Base-by-base conservation (phyloP, 2,113 vertebrate species). In the Scomber scombrus region DNA sequence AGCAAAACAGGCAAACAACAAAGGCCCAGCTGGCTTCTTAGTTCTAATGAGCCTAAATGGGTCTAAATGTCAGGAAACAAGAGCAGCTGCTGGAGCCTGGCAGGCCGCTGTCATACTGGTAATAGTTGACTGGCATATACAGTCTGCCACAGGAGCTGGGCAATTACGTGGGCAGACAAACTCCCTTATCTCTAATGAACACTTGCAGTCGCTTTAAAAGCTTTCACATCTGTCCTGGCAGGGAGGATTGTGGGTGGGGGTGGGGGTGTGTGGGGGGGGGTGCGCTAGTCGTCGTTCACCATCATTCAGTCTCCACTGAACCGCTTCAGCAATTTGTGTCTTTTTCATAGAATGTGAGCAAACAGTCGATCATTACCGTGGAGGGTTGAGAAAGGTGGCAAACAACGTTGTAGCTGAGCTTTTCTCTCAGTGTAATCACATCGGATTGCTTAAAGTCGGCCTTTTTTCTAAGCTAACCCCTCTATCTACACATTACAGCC, bases 101-200 rank as follows among this genome's bases (percentile, higher is more conserved):
- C 81, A 84, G 78, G 84, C 78, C 68, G 81, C 81, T 91, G 87
- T 83, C 75, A 89, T 60, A 61, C 56, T 62, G 64, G 89, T 89
- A 88, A 12, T 55, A 66, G 85, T 84, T 85, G 88, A 92, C 88
- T 92, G 89, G 76, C 81, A 80, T 78, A 67, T 78, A 58, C 84
- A 86, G 89, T 58, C 85, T 91, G 72, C 49, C 87, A 77, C 91
- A 56, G 84, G 90, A 93, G 89, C 80, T 75, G 63, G 66, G 71
- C 93, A 94, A 95, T 95, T 95, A 92, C 74, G 76, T 66, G 85
- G 92, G 90, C 89, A 90, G 80, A 87, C 78, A 91, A 93, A 89
- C 90, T 92, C 82, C 87, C 94, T 96, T 96, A 95, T 96, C 95
- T 95, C 75, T 88, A 92, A 94, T 70, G 91, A 95, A 93, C 94